A percentile compares a stretch with the other conserved stretches of the same genome.
Evolutionary conservation across 2,888 invertebrate species (phyloP).

Genomic region (Protophormia terraenovae): DNA sequence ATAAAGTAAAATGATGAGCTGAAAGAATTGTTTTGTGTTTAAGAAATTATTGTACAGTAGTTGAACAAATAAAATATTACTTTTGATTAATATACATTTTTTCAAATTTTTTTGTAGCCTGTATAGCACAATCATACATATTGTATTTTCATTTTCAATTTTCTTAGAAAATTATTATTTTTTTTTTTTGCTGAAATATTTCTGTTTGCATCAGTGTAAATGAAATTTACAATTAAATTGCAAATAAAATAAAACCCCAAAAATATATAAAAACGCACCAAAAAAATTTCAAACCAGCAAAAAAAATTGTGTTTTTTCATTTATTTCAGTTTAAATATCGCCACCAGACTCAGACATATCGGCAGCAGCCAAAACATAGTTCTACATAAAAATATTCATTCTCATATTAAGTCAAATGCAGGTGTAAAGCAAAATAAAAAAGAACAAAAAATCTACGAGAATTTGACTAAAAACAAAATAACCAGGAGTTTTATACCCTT

Average conservation of each 20-base stretch:
- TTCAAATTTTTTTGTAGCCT: neutral
- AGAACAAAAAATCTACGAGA: conserved; percentile 20
- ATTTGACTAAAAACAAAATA: conserved; percentile 1
- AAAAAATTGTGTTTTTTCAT: neutral
- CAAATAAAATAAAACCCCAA: neutral
- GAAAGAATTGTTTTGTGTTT: neutral
- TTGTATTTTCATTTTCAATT: too few species aligned
- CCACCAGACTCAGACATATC: conserved; percentile 23
- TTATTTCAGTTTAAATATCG: neutral
- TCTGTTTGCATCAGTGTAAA: neutral
- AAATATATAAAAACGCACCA: conserved; percentile 11
- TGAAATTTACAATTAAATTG: neutral
- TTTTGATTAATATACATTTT: too few species aligned
- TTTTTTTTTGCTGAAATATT: too few species aligned
- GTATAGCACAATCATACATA: too few species aligned
- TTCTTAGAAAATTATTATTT: too few species aligned
- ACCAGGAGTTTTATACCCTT: conserved; percentile 30
- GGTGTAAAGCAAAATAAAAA: conserved; percentile 27
- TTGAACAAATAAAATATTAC: neutral
- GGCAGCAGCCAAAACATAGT: conserved; percentile 25
- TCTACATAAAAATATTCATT: neutral
- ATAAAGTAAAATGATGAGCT: neutral
- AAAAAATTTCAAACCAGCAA: neutral
- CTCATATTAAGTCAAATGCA: conserved; percentile 11
- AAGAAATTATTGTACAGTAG: neutral